These are phyloP conservation scores for Drosophila flavopinicola DNA, from an alignment of 2,888 invertebrate species.

Conservation along the genomic window DNA sequence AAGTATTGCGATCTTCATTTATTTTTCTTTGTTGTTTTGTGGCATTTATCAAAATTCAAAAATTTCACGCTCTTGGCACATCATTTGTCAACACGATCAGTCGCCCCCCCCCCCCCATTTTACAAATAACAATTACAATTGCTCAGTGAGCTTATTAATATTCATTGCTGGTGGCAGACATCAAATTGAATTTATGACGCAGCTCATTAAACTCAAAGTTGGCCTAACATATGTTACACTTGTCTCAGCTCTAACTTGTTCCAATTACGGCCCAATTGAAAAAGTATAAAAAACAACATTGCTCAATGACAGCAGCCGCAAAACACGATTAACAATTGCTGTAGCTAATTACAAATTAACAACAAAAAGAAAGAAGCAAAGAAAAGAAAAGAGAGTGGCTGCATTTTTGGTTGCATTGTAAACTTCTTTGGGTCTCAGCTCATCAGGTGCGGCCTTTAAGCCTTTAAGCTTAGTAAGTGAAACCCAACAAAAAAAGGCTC, in stretches of 20 bases:
- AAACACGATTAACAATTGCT: slow-evolving; percentile 60
- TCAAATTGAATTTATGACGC: slow-evolving; percentile 59
- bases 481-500: slow-evolving; percentile 50
- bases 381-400: slow-evolving; percentile 30
- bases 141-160: slow-evolving; percentile 71
- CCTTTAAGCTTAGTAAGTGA: slow-evolving; percentile 75
- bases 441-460: slow-evolving; percentile 74
- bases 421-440: slow-evolving; percentile 9
- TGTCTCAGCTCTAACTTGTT: slow-evolving; percentile 8
- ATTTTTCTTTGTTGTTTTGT: slow-evolving; percentile 50
- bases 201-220: slow-evolving; percentile 61
- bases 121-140: slow-evolving; percentile 53
- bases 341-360: slow-evolving; percentile 62
- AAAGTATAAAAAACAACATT: slow-evolving; percentile 14
- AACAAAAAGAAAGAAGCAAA: slow-evolving; percentile 17
- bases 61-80: slow-evolving; percentile 56
- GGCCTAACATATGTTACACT: slow-evolving; percentile 66
- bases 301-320: slow-evolving; percentile 35
- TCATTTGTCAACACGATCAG: slow-evolving; percentile 60
- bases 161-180: slow-evolving; percentile 62
- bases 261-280: slow-evolving; percentile 40
- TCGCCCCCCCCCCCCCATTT: neutral
- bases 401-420: slow-evolving; percentile 9
- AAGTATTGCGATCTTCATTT: slow-evolving; percentile 24
- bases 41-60: slow-evolving; percentile 66